Evolutionary conservation across 37 sponge, comb jelly and placozoan genomes (phyloP).

Genomic region (Diacarnus erythraeanus): DNA sequence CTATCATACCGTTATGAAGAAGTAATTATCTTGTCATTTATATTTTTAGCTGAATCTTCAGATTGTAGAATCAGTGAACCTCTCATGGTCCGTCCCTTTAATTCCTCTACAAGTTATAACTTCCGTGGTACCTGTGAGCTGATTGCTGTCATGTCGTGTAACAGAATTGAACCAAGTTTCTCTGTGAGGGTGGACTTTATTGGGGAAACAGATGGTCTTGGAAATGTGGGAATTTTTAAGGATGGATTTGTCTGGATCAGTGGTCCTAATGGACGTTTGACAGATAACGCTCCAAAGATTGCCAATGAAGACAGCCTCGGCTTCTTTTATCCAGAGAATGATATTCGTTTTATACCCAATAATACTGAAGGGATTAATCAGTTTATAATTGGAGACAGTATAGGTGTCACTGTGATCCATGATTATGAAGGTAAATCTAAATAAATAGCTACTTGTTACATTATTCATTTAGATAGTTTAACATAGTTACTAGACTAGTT

Average conservation of each 20-base stretch:
- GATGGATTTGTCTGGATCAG: constrained; percentile 1
- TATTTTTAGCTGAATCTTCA: not conserved
- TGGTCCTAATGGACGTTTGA: not conserved
- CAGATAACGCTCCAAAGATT: not conserved
- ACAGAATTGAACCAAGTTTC: not conserved
- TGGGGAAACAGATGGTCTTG: constrained; percentile 3
- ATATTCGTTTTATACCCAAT: not conserved
- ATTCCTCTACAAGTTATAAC: not conserved
- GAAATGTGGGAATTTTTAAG: constrained; percentile 26
- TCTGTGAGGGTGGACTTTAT: constrained; percentile 55
- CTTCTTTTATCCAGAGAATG: not conserved
- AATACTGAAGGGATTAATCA: not conserved
- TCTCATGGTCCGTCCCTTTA: constrained; percentile 19
- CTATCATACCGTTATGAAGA: no score
- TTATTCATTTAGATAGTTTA: not conserved
- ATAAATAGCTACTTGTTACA: not conserved
- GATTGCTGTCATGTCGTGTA: constrained; percentile 21
- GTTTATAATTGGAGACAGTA: not conserved
- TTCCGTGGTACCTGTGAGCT: constrained; percentile 57
- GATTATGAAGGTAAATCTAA: not conserved
- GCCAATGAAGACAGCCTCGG: no score
- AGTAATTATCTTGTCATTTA: not conserved
- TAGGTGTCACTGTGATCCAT: not conserved
- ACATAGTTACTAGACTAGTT: no score
- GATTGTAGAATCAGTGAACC: constrained; percentile 31